Base-by-base conservation (phyloP, 2,888 invertebrate genomes). In the Sabellastarte sp. region DNA sequence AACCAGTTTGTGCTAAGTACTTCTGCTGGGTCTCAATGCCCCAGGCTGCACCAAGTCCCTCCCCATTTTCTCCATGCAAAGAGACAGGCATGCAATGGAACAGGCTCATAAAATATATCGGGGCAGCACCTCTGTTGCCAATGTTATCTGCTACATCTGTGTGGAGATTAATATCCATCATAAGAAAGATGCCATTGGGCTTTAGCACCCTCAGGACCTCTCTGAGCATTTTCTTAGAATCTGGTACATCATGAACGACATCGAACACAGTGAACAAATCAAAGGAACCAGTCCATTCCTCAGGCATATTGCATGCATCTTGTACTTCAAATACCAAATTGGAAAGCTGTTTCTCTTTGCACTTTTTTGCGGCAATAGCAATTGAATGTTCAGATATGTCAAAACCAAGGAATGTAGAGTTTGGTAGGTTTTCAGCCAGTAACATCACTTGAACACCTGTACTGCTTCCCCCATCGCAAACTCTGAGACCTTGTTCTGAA, bases 71-170 rank as follows among this genome's bases (percentile, higher is more conserved):
- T 26, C 24, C 10, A 31, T 32, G 10, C 59, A 60, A 26, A 20
- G 65, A 65, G 15, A 60, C 33, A 29, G 63, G 41, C 63, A 65
- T 57, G 28, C 63, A 65, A 30, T 65, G 60, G 41, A 56, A 63
- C 30, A 65, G 32, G 28, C 60, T 60, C 3, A 32, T 20, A 26
- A 52, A 20, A 32, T 63, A 60, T 30, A 32, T 1, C 15, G 26
- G 52, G 1, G 41, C 26, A 10, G 63, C 65, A 28, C 32, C 20
- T 2, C 51, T 32, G 26, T 24, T 4, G 24, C 5, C 59, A 1
- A 59, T 31, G 32, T 65, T 65, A 5, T 59, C 32, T 1, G n/a
- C 28, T 15, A 30, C 52, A 15, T 63, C 56, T 32, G 62, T n/a
- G 30, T 63, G 63, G 2, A 59, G 2, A 10, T 28, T 24, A 1